These are phyloP conservation scores for Goniozus legneri DNA, from an alignment of 1,140 invertebrate genomes.

Conservation along the genomic window DNA sequence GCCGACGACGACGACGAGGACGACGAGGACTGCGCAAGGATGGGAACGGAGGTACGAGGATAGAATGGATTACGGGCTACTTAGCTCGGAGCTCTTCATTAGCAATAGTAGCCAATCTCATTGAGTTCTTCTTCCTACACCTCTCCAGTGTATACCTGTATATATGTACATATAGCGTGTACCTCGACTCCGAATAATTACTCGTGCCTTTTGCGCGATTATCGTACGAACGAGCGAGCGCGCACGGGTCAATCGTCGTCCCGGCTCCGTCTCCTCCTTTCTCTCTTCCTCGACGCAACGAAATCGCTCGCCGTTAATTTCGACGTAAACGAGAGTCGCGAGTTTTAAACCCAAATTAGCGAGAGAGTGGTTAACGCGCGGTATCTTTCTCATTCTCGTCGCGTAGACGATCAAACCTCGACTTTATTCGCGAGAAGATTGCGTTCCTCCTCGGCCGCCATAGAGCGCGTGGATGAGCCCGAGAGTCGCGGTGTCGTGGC, in stretches of 20 bases:
- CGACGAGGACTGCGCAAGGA: no score
- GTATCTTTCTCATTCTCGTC: no score
- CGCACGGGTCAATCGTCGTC: no score
- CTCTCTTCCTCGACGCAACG: background rate
- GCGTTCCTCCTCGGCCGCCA: background rate
- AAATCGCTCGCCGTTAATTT: no score
- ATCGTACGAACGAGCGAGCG: no score
- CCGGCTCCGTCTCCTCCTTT: background rate
- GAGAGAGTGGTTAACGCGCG: no score
- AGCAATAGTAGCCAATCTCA: slow-evolving; percentile 31
- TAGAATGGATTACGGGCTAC: slow-evolving; percentile 37
- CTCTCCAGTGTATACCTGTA: background rate
- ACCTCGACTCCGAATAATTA: no score
- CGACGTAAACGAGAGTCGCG: no score
- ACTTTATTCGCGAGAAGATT: slow-evolving; percentile 4
- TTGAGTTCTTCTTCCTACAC: slow-evolving; percentile 7
- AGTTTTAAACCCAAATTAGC: background rate
- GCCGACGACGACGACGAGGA: slow-evolving; percentile 14
- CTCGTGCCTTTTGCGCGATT: no score
- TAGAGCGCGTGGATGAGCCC: background rate
- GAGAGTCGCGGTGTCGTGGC: background rate
- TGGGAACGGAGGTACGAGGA: slow-evolving; percentile 16
- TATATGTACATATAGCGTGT: no score
- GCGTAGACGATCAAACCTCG: slow-evolving; percentile 11
- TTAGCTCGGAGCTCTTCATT: slow-evolving; percentile 44